phyloP scores from a whole-genome alignment of 2,888 invertebrate species.

The Spisula solida region DNA sequence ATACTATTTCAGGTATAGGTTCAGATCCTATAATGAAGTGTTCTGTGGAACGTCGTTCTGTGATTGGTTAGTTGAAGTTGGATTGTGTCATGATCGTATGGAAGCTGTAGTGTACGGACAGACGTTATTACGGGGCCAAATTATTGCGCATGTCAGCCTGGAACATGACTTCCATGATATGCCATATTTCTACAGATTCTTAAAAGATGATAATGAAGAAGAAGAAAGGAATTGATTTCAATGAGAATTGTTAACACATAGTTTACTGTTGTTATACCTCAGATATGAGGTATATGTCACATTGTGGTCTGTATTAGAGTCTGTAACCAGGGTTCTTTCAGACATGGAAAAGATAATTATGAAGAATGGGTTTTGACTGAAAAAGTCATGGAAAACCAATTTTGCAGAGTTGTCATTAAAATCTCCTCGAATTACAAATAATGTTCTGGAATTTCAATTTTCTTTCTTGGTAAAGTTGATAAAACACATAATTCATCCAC shows the following conservation, averaged over 20 bases:
- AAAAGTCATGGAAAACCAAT: too few species aligned
- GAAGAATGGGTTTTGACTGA: too few species aligned
- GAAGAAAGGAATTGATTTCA: conserved; percentile 65
- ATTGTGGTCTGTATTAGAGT: too few species aligned
- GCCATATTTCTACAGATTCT: conserved; percentile 92
- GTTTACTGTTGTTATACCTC: not conserved
- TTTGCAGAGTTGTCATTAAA: too few species aligned
- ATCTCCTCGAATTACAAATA: too few species aligned
- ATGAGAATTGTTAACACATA: not conserved
- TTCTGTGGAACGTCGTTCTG: conserved; percentile 95
- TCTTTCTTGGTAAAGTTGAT: too few species aligned
- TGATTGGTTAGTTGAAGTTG: conserved; percentile 94
- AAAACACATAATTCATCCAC: too few species aligned
- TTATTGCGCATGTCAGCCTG: conserved; percentile 94
- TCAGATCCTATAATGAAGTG: conserved; percentile 92
- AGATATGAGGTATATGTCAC: too few species aligned
- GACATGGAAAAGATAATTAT: too few species aligned
- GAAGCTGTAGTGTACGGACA: conserved; percentile 95
- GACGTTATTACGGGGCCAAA: conserved; percentile 94
- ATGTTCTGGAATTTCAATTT: too few species aligned
- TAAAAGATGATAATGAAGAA: conserved; percentile 67
- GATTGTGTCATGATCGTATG: conserved; percentile 92
- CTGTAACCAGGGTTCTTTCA: too few species aligned
- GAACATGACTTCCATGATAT: conserved; percentile 94
- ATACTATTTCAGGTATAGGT: conserved; percentile 90